phyloP scores from a whole-genome alignment of 2,113 vertebrate species.

The Dasyprocta punctata region DNA sequence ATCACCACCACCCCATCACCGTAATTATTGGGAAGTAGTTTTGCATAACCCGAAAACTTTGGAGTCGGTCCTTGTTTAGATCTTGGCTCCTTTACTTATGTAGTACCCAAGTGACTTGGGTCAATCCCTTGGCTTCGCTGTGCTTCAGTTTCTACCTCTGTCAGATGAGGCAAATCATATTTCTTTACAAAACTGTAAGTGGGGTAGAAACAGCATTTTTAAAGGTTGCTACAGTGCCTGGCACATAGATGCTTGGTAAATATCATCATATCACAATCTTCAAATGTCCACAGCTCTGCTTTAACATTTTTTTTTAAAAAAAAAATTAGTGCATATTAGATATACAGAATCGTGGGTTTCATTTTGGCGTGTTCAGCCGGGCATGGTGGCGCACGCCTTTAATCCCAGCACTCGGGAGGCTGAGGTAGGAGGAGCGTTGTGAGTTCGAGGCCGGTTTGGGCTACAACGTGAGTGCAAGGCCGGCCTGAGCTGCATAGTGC shows the following conservation, averaged over 20 bases:
- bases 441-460: no score
- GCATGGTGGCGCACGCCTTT: no score
- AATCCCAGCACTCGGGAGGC: no score
- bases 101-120: not conserved
- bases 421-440: no score
- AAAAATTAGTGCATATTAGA: not conserved
- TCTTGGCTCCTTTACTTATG: not conserved
- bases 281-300: not conserved
- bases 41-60: constrained; percentile 9
- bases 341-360: not conserved
- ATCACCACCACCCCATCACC: not conserved
- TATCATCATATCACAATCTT: not conserved
- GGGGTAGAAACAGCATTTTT: not conserved
- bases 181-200: not conserved
- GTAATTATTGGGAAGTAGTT: not conserved
- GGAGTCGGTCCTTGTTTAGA: not conserved
- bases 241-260: not conserved
- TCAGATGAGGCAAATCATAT: not conserved
- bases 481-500: no score
- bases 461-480: no score
- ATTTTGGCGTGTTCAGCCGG: not conserved
- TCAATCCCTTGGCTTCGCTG: not conserved
- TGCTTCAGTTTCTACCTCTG: not conserved
- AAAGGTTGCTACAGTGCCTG: not conserved
- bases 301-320: not conserved